These are phyloP conservation scores for Crossaster papposus DNA, from an alignment of 53 echinoderm and acorn worm species.

Conservation along the genomic window DNA sequence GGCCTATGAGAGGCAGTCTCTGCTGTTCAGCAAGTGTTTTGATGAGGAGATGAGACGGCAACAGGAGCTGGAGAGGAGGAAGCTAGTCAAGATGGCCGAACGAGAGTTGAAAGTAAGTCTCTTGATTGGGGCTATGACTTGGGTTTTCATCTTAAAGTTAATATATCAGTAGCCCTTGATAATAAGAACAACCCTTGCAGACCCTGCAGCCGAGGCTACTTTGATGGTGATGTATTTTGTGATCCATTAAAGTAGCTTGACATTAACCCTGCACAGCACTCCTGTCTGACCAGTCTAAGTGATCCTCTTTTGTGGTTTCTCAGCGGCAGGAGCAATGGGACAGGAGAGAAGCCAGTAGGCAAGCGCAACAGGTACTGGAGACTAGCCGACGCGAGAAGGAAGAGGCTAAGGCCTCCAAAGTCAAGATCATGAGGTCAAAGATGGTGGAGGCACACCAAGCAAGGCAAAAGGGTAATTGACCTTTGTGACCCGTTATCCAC, in stretches of 20 bases:
- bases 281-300: no score
- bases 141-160: no score
- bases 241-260: no score
- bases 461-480: slow-evolving; percentile 15
- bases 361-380: not conserved
- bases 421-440: slow-evolving; percentile 37
- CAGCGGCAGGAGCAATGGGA: slow-evolving; percentile 45
- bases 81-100: slow-evolving; percentile 38
- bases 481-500: no score
- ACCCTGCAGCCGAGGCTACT: no score
- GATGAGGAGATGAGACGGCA: slow-evolving; percentile 50
- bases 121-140: not conserved
- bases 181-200: no score
- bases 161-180: no score
- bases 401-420: slow-evolving; percentile 25
- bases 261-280: no score
- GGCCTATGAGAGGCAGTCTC: slow-evolving; percentile 38
- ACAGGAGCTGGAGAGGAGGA: slow-evolving; percentile 26
- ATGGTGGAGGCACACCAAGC: slow-evolving; percentile 40
- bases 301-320: not conserved
- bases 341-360: not conserved
- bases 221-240: no score
- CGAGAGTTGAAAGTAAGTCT: slow-evolving; percentile 33
- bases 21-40: slow-evolving; percentile 17
- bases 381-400: not conserved